Conservation (phyloP, 1,140 invertebrate genomes). For the Neocloeon triangulifer region DNA sequence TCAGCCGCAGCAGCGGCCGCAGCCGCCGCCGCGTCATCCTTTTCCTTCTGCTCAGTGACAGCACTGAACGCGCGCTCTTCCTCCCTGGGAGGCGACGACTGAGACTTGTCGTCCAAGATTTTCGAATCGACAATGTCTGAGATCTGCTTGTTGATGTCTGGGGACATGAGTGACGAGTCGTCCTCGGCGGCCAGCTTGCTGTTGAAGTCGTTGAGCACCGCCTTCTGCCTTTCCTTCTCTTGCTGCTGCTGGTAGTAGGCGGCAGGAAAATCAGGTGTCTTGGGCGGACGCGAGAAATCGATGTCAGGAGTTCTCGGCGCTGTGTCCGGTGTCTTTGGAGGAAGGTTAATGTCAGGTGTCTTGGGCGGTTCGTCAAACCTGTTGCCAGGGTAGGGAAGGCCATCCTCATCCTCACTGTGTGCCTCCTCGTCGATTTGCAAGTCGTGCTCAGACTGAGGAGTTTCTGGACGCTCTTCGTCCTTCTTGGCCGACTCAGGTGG, state of each 20-base stretch:
- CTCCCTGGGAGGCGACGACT: too few relatives aligned
- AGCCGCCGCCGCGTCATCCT: too few relatives aligned
- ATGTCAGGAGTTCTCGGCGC: slow-evolving; percentile 19
- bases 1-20: too few relatives aligned
- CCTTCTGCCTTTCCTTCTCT: too few relatives aligned
- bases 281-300: slow-evolving; percentile 21
- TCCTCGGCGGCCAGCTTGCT: too few relatives aligned
- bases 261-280: slow-evolving; percentile 20
- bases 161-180: too few relatives aligned
- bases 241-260: slow-evolving; percentile 9
- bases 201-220: too few relatives aligned
- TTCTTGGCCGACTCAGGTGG: not conserved
- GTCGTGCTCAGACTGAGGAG: slow-evolving; percentile 60
- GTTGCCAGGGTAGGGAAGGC: slow-evolving; percentile 9
- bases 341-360: slow-evolving; percentile 20
- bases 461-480: slow-evolving; percentile 39
- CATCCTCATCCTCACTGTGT: slow-evolving; percentile 22
- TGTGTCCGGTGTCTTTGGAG: slow-evolving; percentile 16
- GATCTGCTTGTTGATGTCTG: too few relatives aligned
- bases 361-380: slow-evolving; percentile 22
- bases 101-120: too few relatives aligned
- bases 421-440: slow-evolving; percentile 65
- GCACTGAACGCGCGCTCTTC: too few relatives aligned
- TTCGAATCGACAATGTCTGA: too few relatives aligned
- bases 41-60: too few relatives aligned